Evolutionary conservation across 53 echinoderm and acorn worm species (phyloP), one percentile per base, ranked within the genome.

Genomic region (Arbacia lixula): DNA sequence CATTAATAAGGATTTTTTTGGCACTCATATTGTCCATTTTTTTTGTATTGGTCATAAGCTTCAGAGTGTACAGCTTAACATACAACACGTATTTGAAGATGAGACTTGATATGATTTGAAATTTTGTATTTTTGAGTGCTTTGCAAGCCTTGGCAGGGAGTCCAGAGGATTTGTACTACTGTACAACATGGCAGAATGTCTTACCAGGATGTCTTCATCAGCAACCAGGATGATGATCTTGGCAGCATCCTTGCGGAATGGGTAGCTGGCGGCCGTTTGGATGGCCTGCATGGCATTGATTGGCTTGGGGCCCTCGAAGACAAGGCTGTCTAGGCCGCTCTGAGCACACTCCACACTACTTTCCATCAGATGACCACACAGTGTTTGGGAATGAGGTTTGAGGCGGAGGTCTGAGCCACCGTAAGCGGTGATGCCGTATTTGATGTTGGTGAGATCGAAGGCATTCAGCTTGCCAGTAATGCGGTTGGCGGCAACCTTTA

Each of bases 241-340:
- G 21, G 74, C 86, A 53, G 98, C 89, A 19, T 89, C 83, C 39
- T 82, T 57, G 33, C 94, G 90, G 75, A 92, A 90, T 32, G 50
- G 84, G 68, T 88, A 84, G 33, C 85, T 56, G 30, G 87, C 50
- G 6, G 99, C 99, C 52, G 79, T 40, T 21, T 60, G 64, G 58
- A 98, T 72, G 42, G 99, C 99, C 22, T 89, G 69, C 56, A 99
- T 84, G 38, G 94, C 90, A 87, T 99, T 92, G 32, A 71, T 86
- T 12, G 62, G 71, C 31, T 61, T 33, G 25, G 36, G 35, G 17
- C 94, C 99, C n/a, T 91, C 24, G 85, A 90, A 92, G 20, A 84
- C 88, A 2, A 99, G 83, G 66, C 90, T 87, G 0, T 87, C 71
- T 11, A 94, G 36, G 32, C 89, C 99, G 16, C 52, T 74, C 41